phyloP scores from a whole-genome alignment of 92 coral and sea anemone genomes.

The Parazoanthus swiftii region DNA sequence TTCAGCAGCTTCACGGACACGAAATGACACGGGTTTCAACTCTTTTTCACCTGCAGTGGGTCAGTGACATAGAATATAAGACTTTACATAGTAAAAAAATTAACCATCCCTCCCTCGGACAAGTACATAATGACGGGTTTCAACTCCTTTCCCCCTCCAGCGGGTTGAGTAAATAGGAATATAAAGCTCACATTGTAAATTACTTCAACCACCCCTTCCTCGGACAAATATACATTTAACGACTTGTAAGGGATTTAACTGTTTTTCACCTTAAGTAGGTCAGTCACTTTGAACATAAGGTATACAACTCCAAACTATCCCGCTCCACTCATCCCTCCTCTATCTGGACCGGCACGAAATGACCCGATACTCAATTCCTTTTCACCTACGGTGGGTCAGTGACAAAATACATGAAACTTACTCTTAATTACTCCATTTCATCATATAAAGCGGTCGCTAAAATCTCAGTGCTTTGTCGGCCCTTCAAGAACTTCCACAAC shows the following conservation, averaged over 20 bases:
- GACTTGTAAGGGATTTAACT: no score
- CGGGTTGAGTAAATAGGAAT: neutral
- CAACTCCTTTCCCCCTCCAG: neutral
- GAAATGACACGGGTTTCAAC: slow-evolving; percentile 90
- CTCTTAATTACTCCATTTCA: no score
- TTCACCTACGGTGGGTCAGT: slow-evolving; percentile 60
- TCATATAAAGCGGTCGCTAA: no score
- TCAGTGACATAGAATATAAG: neutral
- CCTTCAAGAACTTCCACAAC: no score
- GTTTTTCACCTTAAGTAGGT: no score
- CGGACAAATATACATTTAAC: neutral
- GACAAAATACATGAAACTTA: neutral
- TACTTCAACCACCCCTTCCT: neutral
- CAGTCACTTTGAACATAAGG: no score
- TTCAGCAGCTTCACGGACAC: slow-evolving; percentile 96
- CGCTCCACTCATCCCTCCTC: slow-evolving; percentile 1
- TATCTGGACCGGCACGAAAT: slow-evolving; percentile 62
- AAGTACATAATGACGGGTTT: neutral
- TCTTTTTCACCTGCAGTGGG: slow-evolving; percentile 72
- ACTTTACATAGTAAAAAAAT: neutral
- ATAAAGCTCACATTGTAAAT: neutral
- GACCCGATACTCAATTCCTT: slow-evolving; percentile 91
- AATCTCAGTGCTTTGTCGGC: no score
- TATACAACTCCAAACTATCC: no score
- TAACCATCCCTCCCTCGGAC: neutral